phyloP scores from a whole-genome alignment of 1,140 invertebrate genomes.

The Eurosta solidaginis region DNA sequence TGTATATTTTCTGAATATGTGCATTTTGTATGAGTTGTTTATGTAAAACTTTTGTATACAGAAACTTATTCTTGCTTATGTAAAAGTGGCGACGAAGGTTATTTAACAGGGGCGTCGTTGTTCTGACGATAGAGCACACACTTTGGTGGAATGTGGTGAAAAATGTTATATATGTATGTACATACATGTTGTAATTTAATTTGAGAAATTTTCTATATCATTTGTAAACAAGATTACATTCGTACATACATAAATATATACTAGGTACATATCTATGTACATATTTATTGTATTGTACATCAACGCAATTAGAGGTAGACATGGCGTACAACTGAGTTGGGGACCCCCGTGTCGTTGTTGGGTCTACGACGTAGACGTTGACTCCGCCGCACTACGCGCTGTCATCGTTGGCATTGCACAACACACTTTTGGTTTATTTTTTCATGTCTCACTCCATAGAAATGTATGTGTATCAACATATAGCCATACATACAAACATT shows the following conservation, averaged over 20 bases:
- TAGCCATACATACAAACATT: background rate
- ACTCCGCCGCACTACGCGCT: background rate
- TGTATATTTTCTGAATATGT: too few relatives aligned
- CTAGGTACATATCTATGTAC: background rate
- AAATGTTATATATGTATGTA: background rate
- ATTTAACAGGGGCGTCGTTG: too few relatives aligned
- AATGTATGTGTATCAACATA: background rate
- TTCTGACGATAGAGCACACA: too few relatives aligned
- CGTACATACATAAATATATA: background rate
- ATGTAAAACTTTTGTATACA: too few relatives aligned
- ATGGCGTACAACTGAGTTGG: conserved; percentile 18
- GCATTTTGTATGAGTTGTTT: too few relatives aligned
- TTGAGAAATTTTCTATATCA: too few relatives aligned
- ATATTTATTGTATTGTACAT: background rate
- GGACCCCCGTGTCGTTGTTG: conserved; percentile 16
- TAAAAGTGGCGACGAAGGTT: too few relatives aligned
- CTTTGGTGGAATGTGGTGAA: too few relatives aligned
- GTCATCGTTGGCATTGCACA: conserved; percentile 2
- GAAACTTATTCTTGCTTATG: too few relatives aligned
- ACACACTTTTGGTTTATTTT: background rate
- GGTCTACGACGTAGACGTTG: background rate
- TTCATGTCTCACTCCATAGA: background rate
- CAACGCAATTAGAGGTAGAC: conserved; percentile 6
- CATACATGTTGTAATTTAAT: too few relatives aligned
- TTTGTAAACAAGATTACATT: too few relatives aligned